These are phyloP conservation scores for Boloria selene DNA, from an alignment of 2,888 invertebrate species.

Conservation along the genomic window DNA sequence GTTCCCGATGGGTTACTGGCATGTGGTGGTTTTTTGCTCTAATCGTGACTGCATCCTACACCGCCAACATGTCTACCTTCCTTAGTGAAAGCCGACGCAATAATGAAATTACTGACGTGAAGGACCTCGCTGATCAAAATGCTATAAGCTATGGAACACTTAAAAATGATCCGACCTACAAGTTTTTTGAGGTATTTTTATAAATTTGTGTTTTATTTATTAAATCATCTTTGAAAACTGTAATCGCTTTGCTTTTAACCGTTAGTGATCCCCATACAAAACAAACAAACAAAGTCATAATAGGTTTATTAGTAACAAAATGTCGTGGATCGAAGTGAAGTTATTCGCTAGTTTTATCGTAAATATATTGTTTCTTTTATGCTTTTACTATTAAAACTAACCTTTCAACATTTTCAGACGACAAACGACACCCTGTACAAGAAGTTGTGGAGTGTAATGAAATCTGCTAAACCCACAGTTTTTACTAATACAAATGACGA, in stretches of 20 bases:
- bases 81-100: constrained; percentile 90
- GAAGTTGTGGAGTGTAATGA: constrained; percentile 96
- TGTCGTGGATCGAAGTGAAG: too few relatives aligned
- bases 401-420: constrained; percentile 77
- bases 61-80: constrained; percentile 91
- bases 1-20: constrained; percentile 93
- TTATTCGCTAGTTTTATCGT: too few relatives aligned
- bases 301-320: too few relatives aligned
- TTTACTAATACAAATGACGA: constrained; percentile 90
- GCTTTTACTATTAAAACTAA: too few relatives aligned
- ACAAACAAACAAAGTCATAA: too few relatives aligned
- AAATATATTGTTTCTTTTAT: too few relatives aligned
- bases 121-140: constrained; percentile 91
- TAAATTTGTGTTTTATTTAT: background rate
- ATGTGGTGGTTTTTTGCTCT: constrained; percentile 97
- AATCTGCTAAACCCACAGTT: constrained; percentile 89
- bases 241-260: too few relatives aligned
- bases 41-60: constrained; percentile 92
- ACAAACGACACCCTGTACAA: constrained; percentile 93
- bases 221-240: background rate
- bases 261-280: too few relatives aligned
- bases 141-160: constrained; percentile 93
- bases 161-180: constrained; percentile 89
- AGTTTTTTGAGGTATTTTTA: constrained; percentile 89
- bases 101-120: constrained; percentile 90